Conservation (phyloP, 2,113 vertebrate genomes). For the Amblyornis subalaris region DNA sequence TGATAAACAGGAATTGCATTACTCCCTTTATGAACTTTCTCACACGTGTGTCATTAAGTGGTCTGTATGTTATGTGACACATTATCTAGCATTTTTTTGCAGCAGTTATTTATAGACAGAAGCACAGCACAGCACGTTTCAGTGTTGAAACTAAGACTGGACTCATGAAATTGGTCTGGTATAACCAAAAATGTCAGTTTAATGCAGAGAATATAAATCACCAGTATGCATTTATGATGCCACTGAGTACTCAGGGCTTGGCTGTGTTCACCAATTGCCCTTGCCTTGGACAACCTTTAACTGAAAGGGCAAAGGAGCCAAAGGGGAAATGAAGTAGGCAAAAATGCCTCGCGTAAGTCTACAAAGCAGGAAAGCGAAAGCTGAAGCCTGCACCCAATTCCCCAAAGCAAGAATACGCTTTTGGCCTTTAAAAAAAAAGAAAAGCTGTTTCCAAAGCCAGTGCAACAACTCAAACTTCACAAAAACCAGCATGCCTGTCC, state of each 20-base stretch:
- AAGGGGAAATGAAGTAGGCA: not conserved
- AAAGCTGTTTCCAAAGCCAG: not conserved
- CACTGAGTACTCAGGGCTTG: not conserved
- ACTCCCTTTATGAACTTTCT: not conserved
- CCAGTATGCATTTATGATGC: not conserved
- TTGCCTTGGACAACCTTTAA: not conserved
- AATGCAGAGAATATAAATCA: not conserved
- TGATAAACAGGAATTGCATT: not conserved
- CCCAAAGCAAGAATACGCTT: not conserved
- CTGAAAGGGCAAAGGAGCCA: not conserved
- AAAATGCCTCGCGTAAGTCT: not conserved
- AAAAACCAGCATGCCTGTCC: not conserved
- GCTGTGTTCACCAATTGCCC: fast-evolving
- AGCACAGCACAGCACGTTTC: fast-evolving
- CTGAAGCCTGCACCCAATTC: not conserved
- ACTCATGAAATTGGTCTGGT: not conserved
- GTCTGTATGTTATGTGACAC: not conserved
- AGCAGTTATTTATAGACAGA: not conserved
- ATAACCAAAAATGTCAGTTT: not conserved
- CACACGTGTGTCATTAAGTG: not conserved
- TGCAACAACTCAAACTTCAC: not conserved
- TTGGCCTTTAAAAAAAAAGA: not conserved
- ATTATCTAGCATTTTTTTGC: not conserved
- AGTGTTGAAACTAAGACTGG: not conserved
- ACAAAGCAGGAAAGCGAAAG: not conserved